A percentile compares a stretch with the other conserved stretches of the same genome.
Conservation (phyloP, 2,113 vertebrate species). For the Piaya cayana region DNA sequence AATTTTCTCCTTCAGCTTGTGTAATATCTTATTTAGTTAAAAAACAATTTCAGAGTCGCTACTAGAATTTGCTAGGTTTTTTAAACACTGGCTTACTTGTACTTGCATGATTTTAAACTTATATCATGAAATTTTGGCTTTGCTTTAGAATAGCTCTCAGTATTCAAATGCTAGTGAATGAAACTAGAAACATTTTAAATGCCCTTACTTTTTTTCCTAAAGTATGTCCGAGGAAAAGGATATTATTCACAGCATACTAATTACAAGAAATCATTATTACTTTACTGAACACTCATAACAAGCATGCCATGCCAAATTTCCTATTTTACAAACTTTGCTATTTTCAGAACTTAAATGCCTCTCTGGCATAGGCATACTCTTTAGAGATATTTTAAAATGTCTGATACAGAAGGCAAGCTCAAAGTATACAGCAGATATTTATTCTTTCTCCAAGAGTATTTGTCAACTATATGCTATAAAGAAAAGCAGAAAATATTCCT, state of each 20-base stretch:
- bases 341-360: conserved; percentile 8
- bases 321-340: background rate
- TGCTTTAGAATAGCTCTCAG: background rate
- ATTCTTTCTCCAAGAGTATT: background rate
- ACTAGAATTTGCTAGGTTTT: background rate
- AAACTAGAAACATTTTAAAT: background rate
- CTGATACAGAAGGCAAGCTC: background rate
- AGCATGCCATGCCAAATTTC: background rate
- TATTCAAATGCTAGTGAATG: background rate
- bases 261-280: background rate
- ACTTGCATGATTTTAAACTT: background rate
- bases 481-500: background rate
- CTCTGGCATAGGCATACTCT: background rate
- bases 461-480: background rate
- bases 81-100: background rate
- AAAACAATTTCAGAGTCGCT: background rate
- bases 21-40: background rate
- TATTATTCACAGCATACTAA: background rate
- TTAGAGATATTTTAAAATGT: background rate
- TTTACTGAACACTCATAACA: background rate
- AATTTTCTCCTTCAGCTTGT: background rate
- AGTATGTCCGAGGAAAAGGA: background rate
- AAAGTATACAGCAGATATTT: background rate
- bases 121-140: background rate
- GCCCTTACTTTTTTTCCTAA: background rate